A percentile compares a stretch with the other conserved stretches of the same genome.
Conservation (phyloP, 2,888 invertebrate species). For the Dasypogon diadema region DNA sequence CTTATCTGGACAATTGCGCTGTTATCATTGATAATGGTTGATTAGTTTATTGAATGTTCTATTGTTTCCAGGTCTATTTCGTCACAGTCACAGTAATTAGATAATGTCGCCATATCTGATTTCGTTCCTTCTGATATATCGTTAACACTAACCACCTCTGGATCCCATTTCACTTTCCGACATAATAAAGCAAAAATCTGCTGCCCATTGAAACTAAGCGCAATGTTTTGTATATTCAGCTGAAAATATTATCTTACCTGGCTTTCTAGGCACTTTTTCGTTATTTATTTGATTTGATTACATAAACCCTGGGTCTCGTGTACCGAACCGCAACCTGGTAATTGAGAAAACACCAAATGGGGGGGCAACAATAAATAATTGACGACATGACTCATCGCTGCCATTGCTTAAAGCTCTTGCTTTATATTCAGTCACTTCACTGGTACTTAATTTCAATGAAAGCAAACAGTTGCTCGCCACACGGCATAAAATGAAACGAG, state of each 20-base stretch:
- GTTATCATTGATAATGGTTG: not conserved
- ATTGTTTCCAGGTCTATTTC: too few species aligned
- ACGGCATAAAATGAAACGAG: slow-evolving; percentile 1
- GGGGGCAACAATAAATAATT: slow-evolving; percentile 42
- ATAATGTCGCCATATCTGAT: not conserved
- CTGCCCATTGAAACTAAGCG: not conserved
- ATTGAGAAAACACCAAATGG: slow-evolving; percentile 48
- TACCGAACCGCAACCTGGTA: slow-evolving; percentile 48
- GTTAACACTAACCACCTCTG: not conserved
- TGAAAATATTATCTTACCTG: slow-evolving; percentile 27
- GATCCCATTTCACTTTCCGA: not conserved
- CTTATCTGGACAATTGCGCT: too few species aligned
- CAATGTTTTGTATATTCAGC: slow-evolving; percentile 30
- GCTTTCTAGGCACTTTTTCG: not conserved
- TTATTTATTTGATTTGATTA: slow-evolving; percentile 48
- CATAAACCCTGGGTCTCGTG: slow-evolving; percentile 46
- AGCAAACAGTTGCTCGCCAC: slow-evolving; percentile 39
- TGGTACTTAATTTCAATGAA: slow-evolving; percentile 44
- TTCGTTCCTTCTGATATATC: not conserved
- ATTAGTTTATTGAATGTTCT: too few species aligned
- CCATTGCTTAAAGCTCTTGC: slow-evolving; percentile 34
- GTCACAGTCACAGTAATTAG: too few species aligned
- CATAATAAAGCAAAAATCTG: not conserved
- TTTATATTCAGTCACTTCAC: slow-evolving; percentile 22
- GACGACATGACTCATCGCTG: slow-evolving; percentile 49